phyloP scores from a whole-genome alignment of 92 coral and sea anemone genomes.

The Hydrozoanthus gracilis region DNA sequence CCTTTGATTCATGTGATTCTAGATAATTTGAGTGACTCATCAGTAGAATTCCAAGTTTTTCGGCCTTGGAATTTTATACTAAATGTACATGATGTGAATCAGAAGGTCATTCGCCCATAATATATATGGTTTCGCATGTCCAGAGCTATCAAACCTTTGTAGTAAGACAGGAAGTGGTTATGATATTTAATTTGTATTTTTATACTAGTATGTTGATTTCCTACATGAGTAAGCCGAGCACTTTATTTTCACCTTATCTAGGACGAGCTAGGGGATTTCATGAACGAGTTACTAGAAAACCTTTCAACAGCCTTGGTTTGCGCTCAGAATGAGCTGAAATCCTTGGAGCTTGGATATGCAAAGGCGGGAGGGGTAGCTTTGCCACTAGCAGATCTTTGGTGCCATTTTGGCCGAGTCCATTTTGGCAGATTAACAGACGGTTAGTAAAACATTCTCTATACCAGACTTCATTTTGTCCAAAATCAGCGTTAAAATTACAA shows the following conservation, averaged over 20 bases:
- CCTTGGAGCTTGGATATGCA: background rate
- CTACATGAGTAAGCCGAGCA: background rate
- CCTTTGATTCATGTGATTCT: too few relatives aligned
- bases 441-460: background rate
- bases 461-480: background rate
- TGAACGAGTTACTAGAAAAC: conserved; percentile 3
- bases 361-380: background rate
- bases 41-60: too few relatives aligned
- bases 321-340: background rate
- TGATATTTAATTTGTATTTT: background rate
- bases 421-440: conserved; percentile 16
- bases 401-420: conserved; percentile 24
- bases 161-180: too few relatives aligned
- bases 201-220: background rate
- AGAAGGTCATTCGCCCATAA: too few relatives aligned
- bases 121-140: too few relatives aligned
- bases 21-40: too few relatives aligned
- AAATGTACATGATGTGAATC: too few relatives aligned
- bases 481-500: too few relatives aligned
- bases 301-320: background rate
- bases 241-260: background rate
- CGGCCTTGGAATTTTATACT: too few relatives aligned
- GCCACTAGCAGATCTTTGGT: conserved; percentile 29
- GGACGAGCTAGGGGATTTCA: background rate
- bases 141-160: too few relatives aligned